Evolutionary conservation across 2,113 vertebrate species (phyloP), one percentile per base, ranked within the genome.

Genomic region (Hipposideros armiger): DNA sequence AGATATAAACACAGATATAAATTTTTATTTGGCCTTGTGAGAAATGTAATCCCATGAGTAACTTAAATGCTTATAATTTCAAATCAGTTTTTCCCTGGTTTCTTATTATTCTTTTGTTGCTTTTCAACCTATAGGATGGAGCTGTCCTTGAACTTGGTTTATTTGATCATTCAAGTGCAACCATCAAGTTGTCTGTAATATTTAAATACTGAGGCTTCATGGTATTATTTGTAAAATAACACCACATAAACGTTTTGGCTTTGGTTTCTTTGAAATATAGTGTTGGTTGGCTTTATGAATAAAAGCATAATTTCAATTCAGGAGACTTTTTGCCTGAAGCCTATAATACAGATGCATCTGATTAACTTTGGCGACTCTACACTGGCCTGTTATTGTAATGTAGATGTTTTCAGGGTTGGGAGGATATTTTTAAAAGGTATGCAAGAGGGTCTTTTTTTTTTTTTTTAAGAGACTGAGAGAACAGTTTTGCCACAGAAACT

Each of bases 161-260:
- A 98, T 99, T 98, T 99, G 98, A 99, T 99, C 98, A 98, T 98
- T 99, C 98, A 98, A 98, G 98, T 98, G 98, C 97, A 98, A 98
- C 99, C 98, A 97, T 97, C 97, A 97, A 98, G 90, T 98, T 98
- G 97, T 99, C 98, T 98, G 95, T 97, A 98, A 97, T 97, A 97
- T 98, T 99, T 98, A 97, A 97, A 98, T 98, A 97, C 98, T 93
- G 96, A 98, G 87, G 81, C 97, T 98, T 98, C 96, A 32, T 97
- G 97, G 90, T 98, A 96, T 98, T 98, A 97, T 98, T 99, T 98
- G 96, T 76, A 67, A 98, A 98, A 96, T 97, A 98, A 96, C 98
- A 98, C 97, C 97, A 97, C 97, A 97, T 98, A 98, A 98, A 98
- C 97, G 95, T 98, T 98, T 98, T 98, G 97, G 96, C 96, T 98